Conservation (phyloP, 2,888 invertebrate genomes). For the Xylocampa areola region DNA sequence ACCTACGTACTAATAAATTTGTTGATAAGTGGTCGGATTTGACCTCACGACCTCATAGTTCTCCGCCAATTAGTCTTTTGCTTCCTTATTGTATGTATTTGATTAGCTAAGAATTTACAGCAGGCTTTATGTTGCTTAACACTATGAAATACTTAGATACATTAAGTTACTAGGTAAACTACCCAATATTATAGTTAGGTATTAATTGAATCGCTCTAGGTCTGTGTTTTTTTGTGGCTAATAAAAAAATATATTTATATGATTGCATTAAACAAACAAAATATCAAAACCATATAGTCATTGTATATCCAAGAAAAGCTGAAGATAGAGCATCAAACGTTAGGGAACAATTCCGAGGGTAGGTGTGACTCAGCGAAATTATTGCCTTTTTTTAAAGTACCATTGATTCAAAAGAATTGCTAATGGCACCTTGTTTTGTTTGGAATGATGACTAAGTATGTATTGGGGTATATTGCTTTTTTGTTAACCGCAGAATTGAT, state of each 20-base stretch:
- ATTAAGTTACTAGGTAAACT: too few species aligned
- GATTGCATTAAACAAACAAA: constrained; percentile 55
- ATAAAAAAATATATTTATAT: constrained; percentile 15
- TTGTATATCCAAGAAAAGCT: constrained; percentile 60
- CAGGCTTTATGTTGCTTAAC: constrained; percentile 23
- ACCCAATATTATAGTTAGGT: too few species aligned
- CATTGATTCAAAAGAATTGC: constrained; percentile 82
- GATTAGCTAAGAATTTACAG: constrained; percentile 17
- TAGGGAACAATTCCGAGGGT: constrained; percentile 77
- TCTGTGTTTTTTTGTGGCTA: background rate
- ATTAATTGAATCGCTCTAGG: too few species aligned
- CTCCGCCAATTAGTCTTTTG: constrained; percentile 8
- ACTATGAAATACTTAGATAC: too few species aligned
- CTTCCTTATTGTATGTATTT: constrained; percentile 35
- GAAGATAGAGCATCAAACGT: constrained; percentile 72
- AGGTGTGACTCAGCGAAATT: constrained; percentile 83
- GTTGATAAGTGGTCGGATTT: constrained; percentile 25
- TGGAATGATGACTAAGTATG: constrained; percentile 77
- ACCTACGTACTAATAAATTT: constrained; percentile 27
- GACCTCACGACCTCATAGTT: constrained; percentile 29
- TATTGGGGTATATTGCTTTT: constrained; percentile 17
- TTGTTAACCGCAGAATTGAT: constrained; percentile 43
- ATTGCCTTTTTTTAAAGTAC: constrained; percentile 81
- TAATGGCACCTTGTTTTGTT: constrained; percentile 85
- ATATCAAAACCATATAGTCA: constrained; percentile 64